Evolutionary conservation across 2,113 vertebrate species (phyloP).

Genomic region (Regulus satrapa): DNA sequence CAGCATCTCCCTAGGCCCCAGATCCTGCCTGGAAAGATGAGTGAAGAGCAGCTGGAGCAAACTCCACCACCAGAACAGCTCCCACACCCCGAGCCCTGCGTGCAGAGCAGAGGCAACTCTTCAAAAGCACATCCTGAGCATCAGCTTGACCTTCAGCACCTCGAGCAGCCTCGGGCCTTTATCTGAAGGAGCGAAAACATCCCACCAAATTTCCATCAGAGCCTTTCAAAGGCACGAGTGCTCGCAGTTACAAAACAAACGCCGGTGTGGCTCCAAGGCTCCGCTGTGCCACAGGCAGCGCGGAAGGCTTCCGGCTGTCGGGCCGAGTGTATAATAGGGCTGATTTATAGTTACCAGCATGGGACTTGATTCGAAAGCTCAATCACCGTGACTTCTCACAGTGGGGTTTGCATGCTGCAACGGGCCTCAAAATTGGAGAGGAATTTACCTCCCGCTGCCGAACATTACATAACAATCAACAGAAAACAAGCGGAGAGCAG

Average conservation of each 20-base stretch:
- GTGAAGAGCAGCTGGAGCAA: neutral
- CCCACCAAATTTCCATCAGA: neutral
- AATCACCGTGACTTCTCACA: conserved; percentile 78
- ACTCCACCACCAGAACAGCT: neutral
- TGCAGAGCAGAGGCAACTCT: neutral
- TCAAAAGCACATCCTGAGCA: neutral
- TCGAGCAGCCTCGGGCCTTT: neutral
- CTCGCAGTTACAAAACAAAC: neutral
- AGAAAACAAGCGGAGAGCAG: conserved; percentile 79
- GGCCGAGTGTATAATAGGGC: conserved; percentile 69
- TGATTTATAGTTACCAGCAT: conserved; percentile 82
- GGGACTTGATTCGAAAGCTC: conserved; percentile 78
- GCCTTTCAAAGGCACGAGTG: neutral
- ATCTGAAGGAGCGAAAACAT: neutral
- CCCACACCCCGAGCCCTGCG: fast-evolving
- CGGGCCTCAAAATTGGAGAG: conserved; percentile 81
- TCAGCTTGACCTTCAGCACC: neutral
- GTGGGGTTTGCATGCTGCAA: conserved; percentile 76
- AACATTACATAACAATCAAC: conserved; percentile 85
- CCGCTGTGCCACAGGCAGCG: conserved; percentile 22
- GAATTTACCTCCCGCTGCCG: conserved; percentile 83
- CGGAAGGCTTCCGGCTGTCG: conserved; percentile 63
- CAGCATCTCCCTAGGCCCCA: neutral
- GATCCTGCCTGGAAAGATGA: neutral
- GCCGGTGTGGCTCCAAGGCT: neutral